Evolutionary conservation across 2,797 vertebrate genomes (phyloP).

Genomic region (Urocyon cinereoargenteus): DNA sequence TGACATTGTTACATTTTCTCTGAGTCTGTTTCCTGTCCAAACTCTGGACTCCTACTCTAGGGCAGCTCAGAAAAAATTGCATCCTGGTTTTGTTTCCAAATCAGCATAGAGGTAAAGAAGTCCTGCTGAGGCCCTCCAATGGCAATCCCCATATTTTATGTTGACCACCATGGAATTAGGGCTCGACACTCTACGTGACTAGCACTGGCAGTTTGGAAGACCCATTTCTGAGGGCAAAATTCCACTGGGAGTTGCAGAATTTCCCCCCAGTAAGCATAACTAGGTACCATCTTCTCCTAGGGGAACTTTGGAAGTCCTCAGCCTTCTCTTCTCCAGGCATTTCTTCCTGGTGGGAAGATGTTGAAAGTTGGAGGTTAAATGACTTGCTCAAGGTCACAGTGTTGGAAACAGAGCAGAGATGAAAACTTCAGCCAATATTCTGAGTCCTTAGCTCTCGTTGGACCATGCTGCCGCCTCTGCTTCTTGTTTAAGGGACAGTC

Average conservation of each 20-base stretch:
- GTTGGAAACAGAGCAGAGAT: conserved; percentile 8
- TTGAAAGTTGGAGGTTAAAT: conserved; percentile 21
- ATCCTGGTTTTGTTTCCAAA: conserved; percentile 59
- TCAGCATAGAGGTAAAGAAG: conserved; percentile 13
- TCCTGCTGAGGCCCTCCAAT: not conserved
- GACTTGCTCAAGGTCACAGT: conserved; percentile 19
- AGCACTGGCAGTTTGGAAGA: not conserved
- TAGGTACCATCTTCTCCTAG: not conserved
- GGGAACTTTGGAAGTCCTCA: not conserved
- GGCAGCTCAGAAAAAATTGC: not conserved
- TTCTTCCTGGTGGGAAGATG: not conserved
- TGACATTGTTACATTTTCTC: not conserved
- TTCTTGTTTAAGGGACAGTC: not conserved
- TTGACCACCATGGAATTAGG: not conserved
- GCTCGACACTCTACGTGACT: not conserved
- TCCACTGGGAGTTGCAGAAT: not conserved
- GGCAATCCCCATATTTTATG: not conserved
- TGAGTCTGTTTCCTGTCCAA: conserved; percentile 34
- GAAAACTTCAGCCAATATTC: conserved; percentile 5
- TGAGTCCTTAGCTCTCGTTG: not conserved
- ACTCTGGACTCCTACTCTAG: not conserved
- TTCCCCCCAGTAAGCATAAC: not conserved
- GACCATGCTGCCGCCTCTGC: not conserved
- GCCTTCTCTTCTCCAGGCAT: not conserved
- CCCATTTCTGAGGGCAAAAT: not conserved